These are phyloP conservation scores for Allophyes oxyacanthae DNA, from an alignment of 2,888 invertebrate species.

Conservation along the genomic window DNA sequence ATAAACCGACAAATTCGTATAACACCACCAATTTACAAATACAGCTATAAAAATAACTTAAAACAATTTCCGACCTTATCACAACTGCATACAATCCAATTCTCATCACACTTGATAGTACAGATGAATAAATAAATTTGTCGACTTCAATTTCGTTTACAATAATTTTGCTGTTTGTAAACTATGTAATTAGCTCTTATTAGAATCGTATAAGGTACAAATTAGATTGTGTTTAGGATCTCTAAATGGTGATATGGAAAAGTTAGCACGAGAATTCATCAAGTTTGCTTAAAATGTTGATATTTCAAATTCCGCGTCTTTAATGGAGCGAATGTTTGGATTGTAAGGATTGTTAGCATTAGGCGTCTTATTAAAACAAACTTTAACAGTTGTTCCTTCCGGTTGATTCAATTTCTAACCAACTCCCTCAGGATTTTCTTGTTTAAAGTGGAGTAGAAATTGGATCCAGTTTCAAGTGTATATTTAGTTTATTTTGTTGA, in stretches of 20 bases:
- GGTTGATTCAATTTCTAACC: slow-evolving; percentile 47
- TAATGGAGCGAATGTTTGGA: slow-evolving; percentile 67
- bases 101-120: not conserved
- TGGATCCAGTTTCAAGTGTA: slow-evolving; percentile 14
- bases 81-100: slow-evolving; percentile 13
- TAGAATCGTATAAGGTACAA: slow-evolving; percentile 33
- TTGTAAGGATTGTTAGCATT: slow-evolving; percentile 57
- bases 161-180: slow-evolving; percentile 35
- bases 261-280: slow-evolving; percentile 56
- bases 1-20: slow-evolving; percentile 67
- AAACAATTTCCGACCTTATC: slow-evolving; percentile 14
- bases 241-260: not conserved
- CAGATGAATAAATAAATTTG: slow-evolving; percentile 26
- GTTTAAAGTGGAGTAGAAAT: slow-evolving; percentile 23
- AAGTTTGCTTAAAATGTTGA: slow-evolving; percentile 70
- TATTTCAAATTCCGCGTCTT: slow-evolving; percentile 68
- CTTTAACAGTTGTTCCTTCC: slow-evolving; percentile 52
- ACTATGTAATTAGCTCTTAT: slow-evolving; percentile 33
- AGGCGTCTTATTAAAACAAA: slow-evolving; percentile 56
- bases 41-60: not conserved
- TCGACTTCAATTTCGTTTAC: slow-evolving; percentile 39
- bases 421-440: slow-evolving; percentile 23
- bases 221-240: slow-evolving; percentile 21
- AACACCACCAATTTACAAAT: slow-evolving; percentile 38
- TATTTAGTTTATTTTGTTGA: slow-evolving; percentile 12